Conservation (phyloP, 2,113 vertebrate genomes). For the Neogobius melanostomus region DNA sequence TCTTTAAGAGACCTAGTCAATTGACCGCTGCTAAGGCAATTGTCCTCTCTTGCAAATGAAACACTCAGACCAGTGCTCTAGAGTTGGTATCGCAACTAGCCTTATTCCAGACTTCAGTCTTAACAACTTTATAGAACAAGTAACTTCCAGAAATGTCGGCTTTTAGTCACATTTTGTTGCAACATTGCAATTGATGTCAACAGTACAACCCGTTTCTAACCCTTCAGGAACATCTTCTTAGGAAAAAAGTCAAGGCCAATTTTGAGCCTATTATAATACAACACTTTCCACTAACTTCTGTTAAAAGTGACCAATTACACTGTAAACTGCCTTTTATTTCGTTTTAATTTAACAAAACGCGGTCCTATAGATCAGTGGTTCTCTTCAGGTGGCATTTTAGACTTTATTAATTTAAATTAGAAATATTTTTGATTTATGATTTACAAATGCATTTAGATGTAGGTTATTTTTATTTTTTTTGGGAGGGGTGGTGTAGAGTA, state of each 20-base stretch:
- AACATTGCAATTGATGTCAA: neutral
- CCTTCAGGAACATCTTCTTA: neutral
- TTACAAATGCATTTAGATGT: too few species aligned
- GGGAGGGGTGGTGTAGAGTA: too few species aligned
- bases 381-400: too few species aligned
- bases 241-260: too few species aligned
- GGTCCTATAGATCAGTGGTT: too few species aligned
- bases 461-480: too few species aligned
- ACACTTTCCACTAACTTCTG: neutral
- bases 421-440: too few species aligned
- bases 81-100: neutral
- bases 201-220: neutral
- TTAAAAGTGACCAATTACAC: conserved; percentile 2
- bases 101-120: neutral
- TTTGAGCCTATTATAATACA: neutral
- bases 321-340: conserved; percentile 1
- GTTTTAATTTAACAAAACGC: neutral
- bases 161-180: neutral
- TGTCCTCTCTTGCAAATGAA: neutral
- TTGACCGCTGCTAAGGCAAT: neutral
- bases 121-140: too few species aligned
- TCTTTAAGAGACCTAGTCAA: neutral
- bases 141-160: neutral
- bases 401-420: too few species aligned
- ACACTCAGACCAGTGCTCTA: neutral